These are phyloP conservation scores for Coendou prehensilis DNA, from an alignment of 2,797 vertebrate species.

Conservation along the genomic window DNA sequence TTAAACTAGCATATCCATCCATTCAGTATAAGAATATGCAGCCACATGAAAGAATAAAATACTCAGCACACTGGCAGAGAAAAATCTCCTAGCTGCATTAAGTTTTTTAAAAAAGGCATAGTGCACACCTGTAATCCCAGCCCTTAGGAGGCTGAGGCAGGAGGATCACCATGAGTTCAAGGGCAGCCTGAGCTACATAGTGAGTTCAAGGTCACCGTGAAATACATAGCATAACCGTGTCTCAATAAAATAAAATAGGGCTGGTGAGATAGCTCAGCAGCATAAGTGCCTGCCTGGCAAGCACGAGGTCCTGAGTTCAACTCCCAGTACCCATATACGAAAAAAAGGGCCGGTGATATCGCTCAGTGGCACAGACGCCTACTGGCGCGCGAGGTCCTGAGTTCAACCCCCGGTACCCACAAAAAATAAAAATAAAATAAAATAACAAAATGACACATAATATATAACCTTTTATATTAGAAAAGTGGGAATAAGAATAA, in stretches of 20 bases:
- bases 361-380: too few species aligned
- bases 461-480: constrained; percentile 27
- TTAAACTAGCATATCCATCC: background rate
- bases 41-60: background rate
- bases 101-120: background rate
- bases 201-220: background rate
- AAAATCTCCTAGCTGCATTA: constrained; percentile 15
- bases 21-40: background rate
- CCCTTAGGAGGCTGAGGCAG: background rate
- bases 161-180: background rate
- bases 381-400: too few species aligned
- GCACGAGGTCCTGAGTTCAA: too few species aligned
- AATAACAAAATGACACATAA: background rate
- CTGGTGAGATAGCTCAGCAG: too few species aligned
- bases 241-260: background rate
- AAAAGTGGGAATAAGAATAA: background rate
- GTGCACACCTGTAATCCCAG: background rate
- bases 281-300: too few species aligned
- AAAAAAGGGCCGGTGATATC: too few species aligned
- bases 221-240: background rate
- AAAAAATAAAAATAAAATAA: background rate
- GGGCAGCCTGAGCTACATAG: background rate
- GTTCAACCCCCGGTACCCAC: too few species aligned
- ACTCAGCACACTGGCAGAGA: background rate
- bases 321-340: too few species aligned